phyloP scores from a whole-genome alignment of 2,113 vertebrate species.

The Entelurus aequoreus region DNA sequence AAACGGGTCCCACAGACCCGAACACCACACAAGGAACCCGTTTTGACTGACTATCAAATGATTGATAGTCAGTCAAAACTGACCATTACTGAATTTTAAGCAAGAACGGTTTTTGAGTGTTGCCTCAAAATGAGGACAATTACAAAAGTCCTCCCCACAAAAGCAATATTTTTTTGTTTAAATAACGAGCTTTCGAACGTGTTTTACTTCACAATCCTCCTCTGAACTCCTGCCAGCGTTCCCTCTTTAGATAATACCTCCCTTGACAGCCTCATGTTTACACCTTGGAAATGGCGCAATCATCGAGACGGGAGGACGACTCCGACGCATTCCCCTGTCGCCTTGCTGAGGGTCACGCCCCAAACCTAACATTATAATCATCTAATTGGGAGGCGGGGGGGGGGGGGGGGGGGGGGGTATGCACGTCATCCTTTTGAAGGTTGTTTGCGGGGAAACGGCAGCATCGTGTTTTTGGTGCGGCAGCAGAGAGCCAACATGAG shows the following conservation, averaged over 20 bases:
- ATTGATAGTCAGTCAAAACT: too few relatives aligned
- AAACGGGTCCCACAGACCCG: too few relatives aligned
- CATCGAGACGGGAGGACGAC: conserved; percentile 52
- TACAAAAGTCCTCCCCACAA: conserved; percentile 19
- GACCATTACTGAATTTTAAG: conserved; percentile 7
- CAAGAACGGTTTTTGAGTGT: not conserved
- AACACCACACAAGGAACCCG: too few relatives aligned
- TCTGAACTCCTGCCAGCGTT: conserved; percentile 66
- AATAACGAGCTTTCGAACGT: conserved; percentile 4
- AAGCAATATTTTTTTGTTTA: too few relatives aligned
- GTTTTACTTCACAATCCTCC: conserved; percentile 67
- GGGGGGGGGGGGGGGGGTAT: conserved; percentile 60
- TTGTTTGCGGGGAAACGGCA: conserved; percentile 23
- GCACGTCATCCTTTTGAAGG: conserved; percentile 60
- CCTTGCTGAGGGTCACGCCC: conserved; percentile 60
- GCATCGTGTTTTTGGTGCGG: conserved; percentile 30
- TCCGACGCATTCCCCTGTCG: conserved; percentile 51
- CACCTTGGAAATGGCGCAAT: conserved; percentile 57
- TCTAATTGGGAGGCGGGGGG: conserved; percentile 48
- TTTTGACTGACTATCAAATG: too few relatives aligned
- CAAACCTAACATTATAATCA: conserved; percentile 69
- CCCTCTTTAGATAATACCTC: conserved; percentile 46
- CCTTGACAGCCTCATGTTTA: conserved; percentile 59
- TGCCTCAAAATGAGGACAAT: not conserved
- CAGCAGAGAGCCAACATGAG: conserved; percentile 58